Evolutionary conservation across 2,797 vertebrate genomes (phyloP).

Genomic region (Acipenser ruthenus): DNA sequence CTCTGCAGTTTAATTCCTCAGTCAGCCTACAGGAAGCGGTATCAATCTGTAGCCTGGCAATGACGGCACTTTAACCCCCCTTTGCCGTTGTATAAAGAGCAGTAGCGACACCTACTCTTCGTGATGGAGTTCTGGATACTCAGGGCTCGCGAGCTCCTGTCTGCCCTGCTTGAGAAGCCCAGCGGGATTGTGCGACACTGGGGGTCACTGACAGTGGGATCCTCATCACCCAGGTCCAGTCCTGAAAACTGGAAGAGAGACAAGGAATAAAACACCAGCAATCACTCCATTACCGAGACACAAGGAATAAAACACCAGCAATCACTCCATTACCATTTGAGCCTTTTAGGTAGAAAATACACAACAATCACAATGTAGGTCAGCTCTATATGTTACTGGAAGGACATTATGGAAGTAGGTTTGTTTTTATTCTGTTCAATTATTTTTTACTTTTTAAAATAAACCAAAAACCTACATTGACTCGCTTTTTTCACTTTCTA

Average conservation of each 20-base stretch:
- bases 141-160: constrained; percentile 68
- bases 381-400: no score
- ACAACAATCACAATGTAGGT: no score
- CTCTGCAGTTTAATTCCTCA: no score
- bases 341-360: no score
- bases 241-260: constrained; percentile 41
- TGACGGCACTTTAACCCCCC: no score
- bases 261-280: constrained; percentile 14
- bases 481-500: no score
- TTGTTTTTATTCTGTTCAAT: no score
- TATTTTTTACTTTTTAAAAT: no score
- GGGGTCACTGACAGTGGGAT: constrained; percentile 53
- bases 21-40: background rate
- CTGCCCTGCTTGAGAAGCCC: constrained; percentile 52
- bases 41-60: constrained; percentile 5
- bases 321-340: no score
- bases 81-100: background rate
- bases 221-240: constrained; percentile 47
- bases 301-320: constrained; percentile 10
- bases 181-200: constrained; percentile 33
- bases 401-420: no score
- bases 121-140: constrained; percentile 73
- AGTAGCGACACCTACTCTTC: constrained; percentile 42
- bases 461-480: no score
- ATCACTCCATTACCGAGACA: no score